Evolutionary conservation across 1,140 invertebrate species (phyloP), one percentile per base, ranked within the genome.

Genomic region (Saccostrea echinata): DNA sequence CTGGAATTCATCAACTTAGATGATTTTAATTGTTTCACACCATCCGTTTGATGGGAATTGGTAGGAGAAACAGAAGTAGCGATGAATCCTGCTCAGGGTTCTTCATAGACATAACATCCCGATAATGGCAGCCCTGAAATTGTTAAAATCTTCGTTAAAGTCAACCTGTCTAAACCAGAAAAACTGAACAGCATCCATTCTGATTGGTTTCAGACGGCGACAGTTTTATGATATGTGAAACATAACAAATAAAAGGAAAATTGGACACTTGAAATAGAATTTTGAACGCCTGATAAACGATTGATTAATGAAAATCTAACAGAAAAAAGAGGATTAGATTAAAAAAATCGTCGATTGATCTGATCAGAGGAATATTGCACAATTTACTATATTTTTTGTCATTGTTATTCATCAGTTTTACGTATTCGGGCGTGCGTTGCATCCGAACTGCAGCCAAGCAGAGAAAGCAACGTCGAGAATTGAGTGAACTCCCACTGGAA

Each of bases 261-360:
- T 27, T 21, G 55, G 27, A 76, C 13, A 76, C 68, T 76, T 76
- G 24, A 76, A 76, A 76, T 76, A 76, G 68, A 76, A 76, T 76
- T 76, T 30, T 76, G 24, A 76, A 76, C 68, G 68, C 68, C 30
- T 30, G 68, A 76, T 76, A 76, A 35, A 76, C 68, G 68, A 76
- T 30, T 76, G 68, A 76, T 76, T 76, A 12, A 76, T 76, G 68
- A 30, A 76, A 76, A 76, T 13, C 68, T 27, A 27, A 76, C 24
- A 24, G 27, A 12, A 11, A 71, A 76, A 30, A 16, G 68, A 76
- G 68, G 13, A 30, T 76, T 76, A 76, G 68, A 76, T 76, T 76
- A 76, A 76, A 30, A 76, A 30, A 76, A 24, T 33, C 27, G 24
- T 27, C 68, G 68, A 76, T 76, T 30, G 68, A 76, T 76, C 68